phyloP scores from a whole-genome alignment of 2,888 invertebrate species.

The Pharmacophagus antenor region DNA sequence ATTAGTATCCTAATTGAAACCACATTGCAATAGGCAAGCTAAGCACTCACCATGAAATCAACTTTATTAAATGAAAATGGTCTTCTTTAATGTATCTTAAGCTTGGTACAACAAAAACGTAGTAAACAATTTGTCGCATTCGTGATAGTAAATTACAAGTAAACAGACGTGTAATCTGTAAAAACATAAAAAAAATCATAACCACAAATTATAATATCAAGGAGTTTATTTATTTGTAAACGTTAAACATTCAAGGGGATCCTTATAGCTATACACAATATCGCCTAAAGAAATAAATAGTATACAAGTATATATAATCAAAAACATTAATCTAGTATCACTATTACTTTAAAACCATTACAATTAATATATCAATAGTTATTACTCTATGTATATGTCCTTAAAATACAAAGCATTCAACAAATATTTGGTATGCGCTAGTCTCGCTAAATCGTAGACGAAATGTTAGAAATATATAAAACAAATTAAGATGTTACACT shows the following conservation, averaged over 20 bases:
- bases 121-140: no score
- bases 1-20: no score
- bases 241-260: conserved; percentile 71
- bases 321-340: conserved; percentile 75
- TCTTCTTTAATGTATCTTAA: no score
- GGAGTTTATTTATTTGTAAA: conserved; percentile 72
- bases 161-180: background rate
- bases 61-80: no score
- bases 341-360: conserved; percentile 65
- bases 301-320: conserved; percentile 52
- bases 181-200: conserved; percentile 32
- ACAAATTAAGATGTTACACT: conserved; percentile 2
- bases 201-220: conserved; percentile 47
- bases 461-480: conserved; percentile 4
- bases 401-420: conserved; percentile 42
- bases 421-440: conserved; percentile 43
- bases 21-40: no score
- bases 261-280: conserved; percentile 66
- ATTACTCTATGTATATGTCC: conserved; percentile 36
- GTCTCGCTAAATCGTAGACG: background rate
- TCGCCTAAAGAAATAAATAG: conserved; percentile 68
- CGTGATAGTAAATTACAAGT: no score
- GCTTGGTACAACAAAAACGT: no score
- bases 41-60: no score
- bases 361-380: conserved; percentile 45